These are phyloP conservation scores for Nibea coibor DNA, from an alignment of 2,113 vertebrate species.

Conservation along the genomic window DNA sequence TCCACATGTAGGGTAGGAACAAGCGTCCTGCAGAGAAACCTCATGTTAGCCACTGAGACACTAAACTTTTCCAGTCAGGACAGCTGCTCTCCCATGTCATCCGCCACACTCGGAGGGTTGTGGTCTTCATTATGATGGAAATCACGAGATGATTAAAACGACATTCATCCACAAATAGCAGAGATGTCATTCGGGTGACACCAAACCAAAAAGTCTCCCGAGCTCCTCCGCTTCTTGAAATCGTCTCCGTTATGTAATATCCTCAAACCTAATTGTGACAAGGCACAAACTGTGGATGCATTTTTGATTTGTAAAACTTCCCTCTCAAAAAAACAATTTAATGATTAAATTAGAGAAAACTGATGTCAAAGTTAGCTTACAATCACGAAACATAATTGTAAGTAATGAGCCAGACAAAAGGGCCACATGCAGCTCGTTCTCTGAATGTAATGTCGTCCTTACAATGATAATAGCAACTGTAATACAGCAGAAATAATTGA, in stretches of 20 bases:
- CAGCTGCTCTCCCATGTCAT: neutral
- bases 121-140: neutral
- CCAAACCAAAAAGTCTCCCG: neutral
- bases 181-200: neutral
- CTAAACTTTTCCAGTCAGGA: neutral
- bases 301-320: neutral
- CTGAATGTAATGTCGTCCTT: slow-evolving; percentile 2
- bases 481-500: slow-evolving; percentile 65
- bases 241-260: neutral
- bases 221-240: neutral
- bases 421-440: slow-evolving; percentile 11
- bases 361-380: slow-evolving; percentile 6
- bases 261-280: neutral
- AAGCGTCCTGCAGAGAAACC: neutral
- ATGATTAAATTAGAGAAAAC: neutral
- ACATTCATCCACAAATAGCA: neutral
- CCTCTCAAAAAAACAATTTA: neutral
- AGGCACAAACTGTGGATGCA: neutral
- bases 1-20: neutral
- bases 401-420: slow-evolving; percentile 18
- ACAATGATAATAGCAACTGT: slow-evolving; percentile 26
- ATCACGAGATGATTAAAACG: neutral
- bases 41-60: neutral
- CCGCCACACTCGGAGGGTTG: neutral
- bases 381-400: neutral